Evolutionary conservation across 2,113 vertebrate genomes (phyloP), one percentile per base, ranked within the genome.

Genomic region (Cavia aperea): DNA sequence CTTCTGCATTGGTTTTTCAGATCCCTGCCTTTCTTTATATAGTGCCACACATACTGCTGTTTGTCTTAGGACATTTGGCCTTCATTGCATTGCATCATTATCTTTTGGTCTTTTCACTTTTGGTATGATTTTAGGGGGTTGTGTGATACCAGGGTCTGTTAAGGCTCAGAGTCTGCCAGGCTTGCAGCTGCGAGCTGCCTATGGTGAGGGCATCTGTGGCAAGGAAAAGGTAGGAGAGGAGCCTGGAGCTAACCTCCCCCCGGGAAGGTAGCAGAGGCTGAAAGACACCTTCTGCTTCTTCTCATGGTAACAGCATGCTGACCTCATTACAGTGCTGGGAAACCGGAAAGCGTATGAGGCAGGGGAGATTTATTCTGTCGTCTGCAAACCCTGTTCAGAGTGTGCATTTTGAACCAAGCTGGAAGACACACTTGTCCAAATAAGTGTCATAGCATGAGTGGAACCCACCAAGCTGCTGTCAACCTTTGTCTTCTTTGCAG

Each of bases 251-350:
- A 54, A n/a, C 2, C 13, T 14, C 10, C 19, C 18, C n/a, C 11
- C 16, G 13, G 31, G 60, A 83, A 70, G 49, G 9, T 15, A 10
- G 7, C 7, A 0, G 0, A 9, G 29, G 51, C 51, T 5, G n/a
- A 75, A 43, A 24, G 89, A 43, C n/a, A 51, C 49, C 26, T 58
- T 19, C 43, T 12, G 7, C 12, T 10, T 60, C 12, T 10, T 65
- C 19, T 77, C 15, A 33, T 33, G 36, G 16, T 26, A 31, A 65
- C 5, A 4, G 1, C 2, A 0, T 0, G 13, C 43, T 29, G 54
- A 13, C 46, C 31, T 15, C 68, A n/a, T 31, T 70, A 14, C 31
- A 5, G n/a, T 56, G 4, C 54, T 72, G 49, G 29, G 65, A 29
- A 33, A 54, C 33, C 11, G 4, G 36, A 54, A 43, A 66, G 15